Conservation (phyloP, 2,797 vertebrate genomes). For the Lagorchestes hirsutus region DNA sequence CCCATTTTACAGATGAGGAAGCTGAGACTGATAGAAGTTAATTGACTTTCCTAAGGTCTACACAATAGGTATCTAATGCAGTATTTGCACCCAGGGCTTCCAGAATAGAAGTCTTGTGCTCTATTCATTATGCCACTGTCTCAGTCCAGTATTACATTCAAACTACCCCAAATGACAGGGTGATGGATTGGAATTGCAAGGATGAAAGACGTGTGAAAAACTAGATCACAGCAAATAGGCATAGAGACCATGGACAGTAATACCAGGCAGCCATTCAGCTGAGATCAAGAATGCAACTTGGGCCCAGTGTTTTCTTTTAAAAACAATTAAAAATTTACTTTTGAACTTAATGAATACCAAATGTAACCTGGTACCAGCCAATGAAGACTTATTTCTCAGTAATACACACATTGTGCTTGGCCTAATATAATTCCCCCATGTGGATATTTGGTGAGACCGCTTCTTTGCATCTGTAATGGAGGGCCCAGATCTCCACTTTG, state of each 20-base stretch:
- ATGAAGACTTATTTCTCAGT: neutral
- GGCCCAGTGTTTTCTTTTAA: neutral
- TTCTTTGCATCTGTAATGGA: neutral
- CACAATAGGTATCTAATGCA: neutral
- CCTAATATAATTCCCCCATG: neutral
- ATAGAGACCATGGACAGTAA: neutral
- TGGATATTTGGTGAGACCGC: neutral
- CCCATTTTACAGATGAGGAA: neutral
- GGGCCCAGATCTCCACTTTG: neutral
- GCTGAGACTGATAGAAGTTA: neutral
- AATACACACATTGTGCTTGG: neutral
- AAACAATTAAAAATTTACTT: neutral
- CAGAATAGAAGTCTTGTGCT: neutral
- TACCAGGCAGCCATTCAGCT: neutral
- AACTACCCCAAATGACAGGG: neutral
- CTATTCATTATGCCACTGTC: neutral
- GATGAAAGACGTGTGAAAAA: neutral
- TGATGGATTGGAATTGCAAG: neutral
- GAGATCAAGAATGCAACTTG: neutral
- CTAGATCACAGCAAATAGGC: neutral
- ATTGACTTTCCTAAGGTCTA: neutral
- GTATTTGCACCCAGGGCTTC: neutral
- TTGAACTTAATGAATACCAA: neutral
- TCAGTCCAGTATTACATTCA: neutral
- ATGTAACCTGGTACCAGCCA: neutral